phyloP scores from a whole-genome alignment of 2,113 vertebrate species.

The Cephalopholis sonnerati region DNA sequence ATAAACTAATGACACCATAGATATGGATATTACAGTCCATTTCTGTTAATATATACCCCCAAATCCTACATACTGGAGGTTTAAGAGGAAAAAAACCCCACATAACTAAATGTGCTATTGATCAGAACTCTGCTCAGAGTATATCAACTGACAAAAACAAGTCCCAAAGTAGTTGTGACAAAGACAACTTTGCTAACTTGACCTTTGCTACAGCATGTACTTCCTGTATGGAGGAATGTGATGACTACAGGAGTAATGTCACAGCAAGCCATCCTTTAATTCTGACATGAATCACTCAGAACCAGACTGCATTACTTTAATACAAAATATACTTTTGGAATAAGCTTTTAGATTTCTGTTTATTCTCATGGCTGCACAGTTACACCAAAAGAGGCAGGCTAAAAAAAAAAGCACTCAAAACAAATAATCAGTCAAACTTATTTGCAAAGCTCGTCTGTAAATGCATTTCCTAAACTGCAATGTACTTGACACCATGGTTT shows the following conservation, averaged over 20 bases:
- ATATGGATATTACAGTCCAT: too few relatives aligned
- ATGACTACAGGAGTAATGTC: constrained; percentile 29
- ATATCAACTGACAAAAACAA: not conserved
- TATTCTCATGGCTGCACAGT: too few relatives aligned
- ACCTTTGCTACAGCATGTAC: not conserved
- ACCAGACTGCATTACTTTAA: not conserved
- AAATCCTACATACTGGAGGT: too few relatives aligned
- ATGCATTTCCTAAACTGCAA: not conserved
- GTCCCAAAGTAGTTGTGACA: not conserved
- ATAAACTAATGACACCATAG: too few relatives aligned
- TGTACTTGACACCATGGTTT: not conserved
- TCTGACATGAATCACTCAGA: not conserved
- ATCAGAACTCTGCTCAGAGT: not conserved
- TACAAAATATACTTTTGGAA: not conserved
- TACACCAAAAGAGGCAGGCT: too few relatives aligned
- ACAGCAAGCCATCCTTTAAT: not conserved
- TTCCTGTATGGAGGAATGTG: constrained; percentile 59
- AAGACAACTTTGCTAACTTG: not conserved
- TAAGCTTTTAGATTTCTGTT: too few relatives aligned
- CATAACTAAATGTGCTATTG: accelerated
- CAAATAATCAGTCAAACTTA: not conserved
- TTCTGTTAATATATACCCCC: too few relatives aligned
- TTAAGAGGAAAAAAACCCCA: too few relatives aligned
- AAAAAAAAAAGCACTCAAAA: not conserved
- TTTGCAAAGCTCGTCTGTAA: not conserved